Evolutionary conservation across 2,888 invertebrate species (phyloP), one percentile per base, ranked within the genome.

Genomic region (Nymphalis urticae): DNA sequence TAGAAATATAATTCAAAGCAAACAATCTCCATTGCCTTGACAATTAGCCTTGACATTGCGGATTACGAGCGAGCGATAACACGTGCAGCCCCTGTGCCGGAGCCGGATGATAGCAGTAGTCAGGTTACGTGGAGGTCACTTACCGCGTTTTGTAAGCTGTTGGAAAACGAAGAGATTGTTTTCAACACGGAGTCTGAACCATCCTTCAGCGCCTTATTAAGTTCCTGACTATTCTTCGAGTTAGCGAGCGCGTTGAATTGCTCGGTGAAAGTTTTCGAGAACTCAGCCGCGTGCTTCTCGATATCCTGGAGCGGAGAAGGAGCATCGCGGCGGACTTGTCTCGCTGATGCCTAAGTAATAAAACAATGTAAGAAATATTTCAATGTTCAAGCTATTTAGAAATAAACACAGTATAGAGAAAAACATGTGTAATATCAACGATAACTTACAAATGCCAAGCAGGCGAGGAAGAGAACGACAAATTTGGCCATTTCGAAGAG

Each of bases 401-500:
- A 60, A 16, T 27, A 48, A n/a, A 17, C 10, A 13, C 5, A 17
- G 56, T 19, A 59, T 13, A 24, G n/a, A 59, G 59, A 51, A 60
- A 48, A n/a, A 42, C 10, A 32, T n/a, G n/a, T 48, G 9, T n/a
- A n/a, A 64, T 47, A 17, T 19, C 7, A 1, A 53, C 5, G 27
- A 56, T 36, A 50, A 88, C 90, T 89, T 77, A 91, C 91, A 79
- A 90, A 74, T 56, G 88, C 90, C 78, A 90, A 68, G 82, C 85
- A 86, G 77, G 86, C 87, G 76, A 77, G 68, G 75, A 87, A 70
- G 64, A 88, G 71, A n/a, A 87, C 72, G 74, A 86, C 63, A 74
- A 86, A 78, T 77, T 85, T 88, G 79, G 83, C 81, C 87, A 88
- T 90, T 70, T 75, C 80, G 77, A 64, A 63, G 68, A 59, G 73